phyloP scores from a whole-genome alignment of 2,888 invertebrate species.

The Microchrysa polita region DNA sequence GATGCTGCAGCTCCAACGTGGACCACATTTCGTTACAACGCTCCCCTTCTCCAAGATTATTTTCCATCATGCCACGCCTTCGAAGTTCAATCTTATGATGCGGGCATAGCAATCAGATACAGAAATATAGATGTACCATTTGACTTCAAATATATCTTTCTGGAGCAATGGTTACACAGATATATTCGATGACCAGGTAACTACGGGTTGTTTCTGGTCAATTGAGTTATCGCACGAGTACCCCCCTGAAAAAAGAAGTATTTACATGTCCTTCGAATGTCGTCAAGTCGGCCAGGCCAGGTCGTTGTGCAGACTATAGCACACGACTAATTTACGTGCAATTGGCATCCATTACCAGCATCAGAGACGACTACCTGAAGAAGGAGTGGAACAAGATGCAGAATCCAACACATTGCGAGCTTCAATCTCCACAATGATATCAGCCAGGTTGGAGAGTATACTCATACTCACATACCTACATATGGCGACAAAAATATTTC shows the following conservation, averaged over 20 bases:
- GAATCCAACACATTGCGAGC: background rate
- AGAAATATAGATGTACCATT: background rate
- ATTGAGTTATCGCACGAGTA: conserved; percentile 10
- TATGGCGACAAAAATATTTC: conserved; percentile 30
- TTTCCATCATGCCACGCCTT: conserved; percentile 31
- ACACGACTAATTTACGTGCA: background rate
- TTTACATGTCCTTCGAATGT: background rate
- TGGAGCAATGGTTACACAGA: background rate
- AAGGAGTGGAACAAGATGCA: background rate
- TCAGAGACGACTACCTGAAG: background rate
- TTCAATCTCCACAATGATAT: background rate
- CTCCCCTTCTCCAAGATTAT: conserved; percentile 18
- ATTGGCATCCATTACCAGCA: background rate
- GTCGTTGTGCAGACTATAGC: conserved; percentile 1
- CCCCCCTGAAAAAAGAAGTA: background rate
- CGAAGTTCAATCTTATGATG: background rate
- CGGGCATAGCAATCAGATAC: background rate
- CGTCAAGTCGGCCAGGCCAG: conserved; percentile 10
- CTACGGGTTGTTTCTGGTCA: conserved; percentile 24
- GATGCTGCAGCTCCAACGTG: conserved; percentile 34
- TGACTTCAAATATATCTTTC: background rate
- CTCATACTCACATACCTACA: too few species aligned
- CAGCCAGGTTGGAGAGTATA: background rate
- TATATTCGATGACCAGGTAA: too few species aligned
- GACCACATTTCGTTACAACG: conserved; percentile 40